Evolutionary conservation across 2,888 invertebrate genomes (phyloP), one percentile per base, ranked within the genome.

Genomic region (Cephus pulcher): DNA sequence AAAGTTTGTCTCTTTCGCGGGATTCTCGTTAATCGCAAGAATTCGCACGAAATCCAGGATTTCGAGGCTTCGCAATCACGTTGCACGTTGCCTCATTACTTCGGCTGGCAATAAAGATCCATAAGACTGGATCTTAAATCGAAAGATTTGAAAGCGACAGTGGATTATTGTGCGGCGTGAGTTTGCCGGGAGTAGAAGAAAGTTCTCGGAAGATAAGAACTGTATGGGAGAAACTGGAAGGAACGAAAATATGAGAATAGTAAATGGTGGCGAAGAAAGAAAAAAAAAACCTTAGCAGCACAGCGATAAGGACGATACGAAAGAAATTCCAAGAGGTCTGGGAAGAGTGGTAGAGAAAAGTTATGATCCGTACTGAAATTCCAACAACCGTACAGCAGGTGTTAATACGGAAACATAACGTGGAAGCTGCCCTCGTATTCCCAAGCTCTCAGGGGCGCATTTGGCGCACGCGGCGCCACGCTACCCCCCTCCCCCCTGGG

Each of bases 351-450:
- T 73, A 69, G 56, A 74, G 79, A 73, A 77, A 86, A 80, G 82
- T 82, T 85, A 85, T 82, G 86, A 70, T 83, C 76, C 73, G 75
- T 78, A 37, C 34, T 34, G 73, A 69, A 80, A 74, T 79, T 77
- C 77, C 37, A 79, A 80, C 71, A 34, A 71, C 32, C 76, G 79
- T 83, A 80, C 84, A 84, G 81, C 84, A 80, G 83, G 86, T 86
- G 87, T 87, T 87, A 87, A 87, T 87, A 86, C 84, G 81, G 81
- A 86, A 85, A 87, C 86, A 87, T 86, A 86, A 87, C 83, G 84
- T 77, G 78, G 80, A 80, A 82, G 83, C 75, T 56, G 84, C 83
- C 82, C 81, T 82, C 82, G 35, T 34, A 74, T 74, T 34, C 75
- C 76, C 34, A 71, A 33, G 69, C 74, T 74, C 79, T 73, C 74